phyloP scores from a whole-genome alignment of 2,113 vertebrate species.

The Hippocampus mohnikei region DNA sequence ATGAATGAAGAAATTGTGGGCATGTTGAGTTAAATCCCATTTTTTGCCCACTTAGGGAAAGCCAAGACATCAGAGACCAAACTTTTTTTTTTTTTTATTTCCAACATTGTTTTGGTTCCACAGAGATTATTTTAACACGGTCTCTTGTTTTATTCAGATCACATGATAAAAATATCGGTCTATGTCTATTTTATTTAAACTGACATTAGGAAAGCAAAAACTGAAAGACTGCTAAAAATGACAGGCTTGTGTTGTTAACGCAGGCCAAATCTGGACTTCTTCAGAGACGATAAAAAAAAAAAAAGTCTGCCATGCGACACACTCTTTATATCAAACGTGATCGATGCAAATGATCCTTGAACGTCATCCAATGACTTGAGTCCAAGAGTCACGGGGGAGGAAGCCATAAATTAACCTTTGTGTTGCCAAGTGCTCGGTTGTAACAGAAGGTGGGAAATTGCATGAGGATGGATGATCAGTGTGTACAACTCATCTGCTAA shows the following conservation, averaged over 20 bases:
- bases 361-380: constrained; percentile 21
- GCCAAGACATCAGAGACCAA: constrained; percentile 33
- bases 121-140: constrained; percentile 24
- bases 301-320: not conserved
- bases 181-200: not conserved
- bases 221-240: not conserved
- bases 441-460: constrained; percentile 13
- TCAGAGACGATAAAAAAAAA: not conserved
- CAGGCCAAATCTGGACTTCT: not conserved
- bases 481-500: constrained; percentile 4
- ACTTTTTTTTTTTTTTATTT: constrained; percentile 24
- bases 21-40: constrained; percentile 38
- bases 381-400: constrained; percentile 16
- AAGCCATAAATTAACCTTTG: constrained; percentile 26
- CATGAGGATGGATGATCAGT: constrained; percentile 15
- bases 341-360: constrained; percentile 29
- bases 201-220: not conserved
- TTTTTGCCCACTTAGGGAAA: constrained; percentile 8
- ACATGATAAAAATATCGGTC: constrained; percentile 18
- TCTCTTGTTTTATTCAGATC: constrained; percentile 27
- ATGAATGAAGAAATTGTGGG: constrained; percentile 44
- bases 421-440: constrained; percentile 24
- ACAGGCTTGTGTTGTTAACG: not conserved
- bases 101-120: constrained; percentile 26
- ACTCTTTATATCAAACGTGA: constrained; percentile 21